A percentile compares a stretch with the other conserved stretches of the same genome.
phyloP scores from a whole-genome alignment of 2,113 vertebrate species.

The Cololabis saira region DNA sequence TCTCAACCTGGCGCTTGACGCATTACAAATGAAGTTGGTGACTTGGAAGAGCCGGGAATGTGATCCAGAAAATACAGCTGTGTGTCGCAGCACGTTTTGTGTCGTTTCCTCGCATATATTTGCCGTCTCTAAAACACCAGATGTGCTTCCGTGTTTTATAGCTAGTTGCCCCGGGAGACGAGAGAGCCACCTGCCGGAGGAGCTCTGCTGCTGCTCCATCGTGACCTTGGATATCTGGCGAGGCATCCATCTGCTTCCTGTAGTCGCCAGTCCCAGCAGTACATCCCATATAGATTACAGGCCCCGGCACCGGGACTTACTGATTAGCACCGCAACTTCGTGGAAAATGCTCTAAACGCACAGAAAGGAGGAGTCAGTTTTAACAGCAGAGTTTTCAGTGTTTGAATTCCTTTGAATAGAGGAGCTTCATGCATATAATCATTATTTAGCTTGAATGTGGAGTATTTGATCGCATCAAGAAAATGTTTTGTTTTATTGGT shows the following conservation, averaged over 20 bases:
- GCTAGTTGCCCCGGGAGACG: conserved; percentile 60
- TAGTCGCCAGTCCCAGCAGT: conserved; percentile 24
- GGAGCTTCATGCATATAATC: too few species aligned
- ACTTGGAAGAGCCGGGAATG: conserved; percentile 42
- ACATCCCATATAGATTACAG: conserved; percentile 15
- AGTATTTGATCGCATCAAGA: too few species aligned
- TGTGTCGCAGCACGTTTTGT: conserved; percentile 35
- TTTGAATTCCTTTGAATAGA: neutral
- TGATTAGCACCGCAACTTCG: conserved; percentile 8
- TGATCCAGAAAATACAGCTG: conserved; percentile 60
- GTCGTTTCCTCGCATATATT: conserved; percentile 49
- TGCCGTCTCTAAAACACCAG: conserved; percentile 32
- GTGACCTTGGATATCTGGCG: conserved; percentile 56
- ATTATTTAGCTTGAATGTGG: too few species aligned
- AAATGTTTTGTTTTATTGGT: too few species aligned
- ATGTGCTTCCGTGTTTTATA: conserved; percentile 63
- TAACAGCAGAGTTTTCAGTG: neutral
- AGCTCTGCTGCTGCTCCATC: conserved; percentile 30
- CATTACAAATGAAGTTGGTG: conserved; percentile 46
- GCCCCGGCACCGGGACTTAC: conserved; percentile 11
- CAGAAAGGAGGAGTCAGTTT: neutral
- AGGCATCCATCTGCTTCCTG: conserved; percentile 61
- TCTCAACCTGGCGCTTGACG: conserved; percentile 28
- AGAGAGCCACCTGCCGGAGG: conserved; percentile 69
- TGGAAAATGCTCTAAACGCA: neutral